phyloP scores from a whole-genome alignment of 2,113 vertebrate species.

The Trachemys scripta region DNA sequence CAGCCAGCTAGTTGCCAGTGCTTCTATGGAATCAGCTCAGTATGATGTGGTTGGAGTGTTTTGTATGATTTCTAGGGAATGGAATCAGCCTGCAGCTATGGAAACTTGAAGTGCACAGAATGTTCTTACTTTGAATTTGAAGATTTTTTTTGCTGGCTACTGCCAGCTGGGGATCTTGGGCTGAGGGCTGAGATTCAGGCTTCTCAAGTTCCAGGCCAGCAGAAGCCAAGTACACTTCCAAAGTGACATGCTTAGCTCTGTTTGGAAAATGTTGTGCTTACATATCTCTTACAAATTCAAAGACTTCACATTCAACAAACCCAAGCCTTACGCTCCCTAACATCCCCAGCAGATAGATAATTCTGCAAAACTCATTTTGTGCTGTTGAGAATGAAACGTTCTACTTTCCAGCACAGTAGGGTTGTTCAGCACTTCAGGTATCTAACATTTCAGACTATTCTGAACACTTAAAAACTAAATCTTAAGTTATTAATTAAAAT shows the following conservation, averaged over 20 bases:
- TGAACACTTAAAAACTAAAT: not conserved
- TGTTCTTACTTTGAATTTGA: not conserved
- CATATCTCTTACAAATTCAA: rapidly evolving
- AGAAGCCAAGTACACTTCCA: not conserved
- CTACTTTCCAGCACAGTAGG: not conserved
- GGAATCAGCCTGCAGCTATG: not conserved
- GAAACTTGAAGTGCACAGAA: not conserved
- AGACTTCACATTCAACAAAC: not conserved
- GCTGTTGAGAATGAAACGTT: not conserved
- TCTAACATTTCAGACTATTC: not conserved
- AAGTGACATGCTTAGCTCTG: rapidly evolving
- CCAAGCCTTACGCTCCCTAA: not conserved
- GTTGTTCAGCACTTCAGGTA: not conserved
- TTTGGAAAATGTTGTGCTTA: rapidly evolving
- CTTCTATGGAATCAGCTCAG: rapidly evolving
- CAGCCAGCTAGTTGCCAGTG: not conserved
- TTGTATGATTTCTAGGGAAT: not conserved
- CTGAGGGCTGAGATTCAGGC: not conserved
- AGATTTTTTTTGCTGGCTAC: not conserved
- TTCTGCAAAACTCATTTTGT: not conserved
- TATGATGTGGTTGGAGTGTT: too few relatives aligned
- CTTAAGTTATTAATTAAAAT: not conserved
- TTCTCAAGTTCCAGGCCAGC: not conserved
- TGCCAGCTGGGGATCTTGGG: not conserved
- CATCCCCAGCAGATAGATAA: rapidly evolving